A percentile compares a stretch with the other conserved stretches of the same genome.
phyloP scores from a whole-genome alignment of 2,888 invertebrate species.

The Luperina testacea region DNA sequence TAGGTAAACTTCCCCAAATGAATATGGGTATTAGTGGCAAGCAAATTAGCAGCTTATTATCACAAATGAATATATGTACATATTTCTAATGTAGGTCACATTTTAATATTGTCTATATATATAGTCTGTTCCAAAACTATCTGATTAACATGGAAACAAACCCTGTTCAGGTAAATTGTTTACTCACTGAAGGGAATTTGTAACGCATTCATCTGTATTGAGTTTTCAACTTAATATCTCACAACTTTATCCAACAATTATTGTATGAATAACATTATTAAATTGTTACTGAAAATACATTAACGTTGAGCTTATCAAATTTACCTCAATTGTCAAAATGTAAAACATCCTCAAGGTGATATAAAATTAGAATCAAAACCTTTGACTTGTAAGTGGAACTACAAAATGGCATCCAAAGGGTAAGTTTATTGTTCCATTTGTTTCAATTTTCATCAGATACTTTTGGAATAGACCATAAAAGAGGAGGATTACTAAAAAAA shows the following conservation, averaged over 20 bases:
- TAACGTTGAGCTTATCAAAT: too few species aligned
- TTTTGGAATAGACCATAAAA: not conserved
- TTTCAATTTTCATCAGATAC: not conserved
- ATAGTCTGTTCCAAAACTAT: not conserved
- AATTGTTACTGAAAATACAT: not conserved
- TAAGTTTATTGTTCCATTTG: not conserved
- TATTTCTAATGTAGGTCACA: not conserved
- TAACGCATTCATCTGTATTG: not conserved
- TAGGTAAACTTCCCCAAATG: not conserved
- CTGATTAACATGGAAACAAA: not conserved
- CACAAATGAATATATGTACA: not conserved
- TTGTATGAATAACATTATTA: not conserved
- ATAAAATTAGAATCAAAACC: not conserved
- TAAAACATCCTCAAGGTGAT: not conserved
- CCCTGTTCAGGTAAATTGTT: not conserved
- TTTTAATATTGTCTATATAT: too few species aligned
- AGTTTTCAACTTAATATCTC: too few species aligned
- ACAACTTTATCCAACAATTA: not conserved
- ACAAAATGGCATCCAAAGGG: not conserved
- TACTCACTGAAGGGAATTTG: not conserved
- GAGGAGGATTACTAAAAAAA: not conserved
- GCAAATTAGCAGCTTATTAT: not conserved
- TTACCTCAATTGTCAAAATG: not conserved
- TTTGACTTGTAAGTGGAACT: not conserved
- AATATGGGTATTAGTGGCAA: not conserved